These are phyloP conservation scores for Drosophila pruinosa DNA, from an alignment of 1,140 invertebrate genomes.

Conservation along the genomic window DNA sequence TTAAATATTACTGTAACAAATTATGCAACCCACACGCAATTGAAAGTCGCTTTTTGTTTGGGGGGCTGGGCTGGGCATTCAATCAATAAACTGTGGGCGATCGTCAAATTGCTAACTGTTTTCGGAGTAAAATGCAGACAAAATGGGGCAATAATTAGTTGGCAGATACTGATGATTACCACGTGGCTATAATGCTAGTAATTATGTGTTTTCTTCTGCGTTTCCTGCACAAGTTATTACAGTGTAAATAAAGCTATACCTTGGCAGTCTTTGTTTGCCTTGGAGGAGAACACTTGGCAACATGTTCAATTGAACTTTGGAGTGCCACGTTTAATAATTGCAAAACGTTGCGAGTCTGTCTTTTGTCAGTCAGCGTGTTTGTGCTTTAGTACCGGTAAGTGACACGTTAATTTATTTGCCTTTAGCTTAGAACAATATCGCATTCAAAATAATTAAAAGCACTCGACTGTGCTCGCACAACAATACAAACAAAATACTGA, in stretches of 20 bases:
- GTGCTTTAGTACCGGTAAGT: conserved; percentile 46
- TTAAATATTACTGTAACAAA: conserved; percentile 33
- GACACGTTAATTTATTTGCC: conserved; percentile 78
- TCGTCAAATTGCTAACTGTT: conserved; percentile 33
- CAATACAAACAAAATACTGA: conserved; percentile 41
- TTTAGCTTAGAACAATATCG: conserved; percentile 69
- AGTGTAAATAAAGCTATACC: neutral
- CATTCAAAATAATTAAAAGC: conserved; percentile 73
- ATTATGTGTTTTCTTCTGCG: neutral
- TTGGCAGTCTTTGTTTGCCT: neutral
- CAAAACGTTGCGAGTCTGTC: neutral
- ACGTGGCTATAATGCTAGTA: neutral
- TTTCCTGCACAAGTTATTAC: neutral
- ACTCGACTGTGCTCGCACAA: conserved; percentile 65
- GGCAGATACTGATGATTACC: conserved; percentile 14
- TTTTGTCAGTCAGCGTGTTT: conserved; percentile 8
- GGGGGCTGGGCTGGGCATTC: conserved; percentile 23
- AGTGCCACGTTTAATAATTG: conserved; percentile 23
- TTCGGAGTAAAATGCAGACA: conserved; percentile 48
- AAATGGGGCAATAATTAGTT: conserved; percentile 48
- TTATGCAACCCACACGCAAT: conserved; percentile 68
- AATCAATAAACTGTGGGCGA: conserved; percentile 12
- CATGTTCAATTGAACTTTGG: conserved; percentile 34
- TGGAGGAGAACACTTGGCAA: conserved; percentile 6
- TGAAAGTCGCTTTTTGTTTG: conserved; percentile 21